phyloP scores from a whole-genome alignment of 1,140 invertebrate species.

The Apis florea region DNA sequence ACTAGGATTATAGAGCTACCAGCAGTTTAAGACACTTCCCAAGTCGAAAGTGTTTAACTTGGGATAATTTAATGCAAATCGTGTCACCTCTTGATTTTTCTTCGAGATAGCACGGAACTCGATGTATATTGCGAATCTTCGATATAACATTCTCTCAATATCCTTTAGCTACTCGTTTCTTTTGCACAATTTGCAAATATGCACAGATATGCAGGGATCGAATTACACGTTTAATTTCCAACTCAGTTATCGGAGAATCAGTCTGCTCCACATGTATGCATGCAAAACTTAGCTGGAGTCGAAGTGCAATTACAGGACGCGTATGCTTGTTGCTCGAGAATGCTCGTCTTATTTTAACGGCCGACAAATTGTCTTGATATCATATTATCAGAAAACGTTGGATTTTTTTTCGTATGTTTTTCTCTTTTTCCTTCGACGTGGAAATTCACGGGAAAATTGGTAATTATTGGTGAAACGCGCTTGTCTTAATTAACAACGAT shows the following conservation, averaged over 20 bases:
- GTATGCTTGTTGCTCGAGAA: too few relatives aligned
- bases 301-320: neutral
- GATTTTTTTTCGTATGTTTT: neutral
- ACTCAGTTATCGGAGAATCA: neutral
- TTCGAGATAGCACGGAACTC: too few relatives aligned
- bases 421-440: neutral
- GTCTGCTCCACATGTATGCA: neutral
- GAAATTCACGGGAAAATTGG: neutral
- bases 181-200: neutral
- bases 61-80: too few relatives aligned
- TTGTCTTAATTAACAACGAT: neutral
- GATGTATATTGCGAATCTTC: too few relatives aligned
- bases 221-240: conserved; percentile 37
- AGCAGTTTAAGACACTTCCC: too few relatives aligned
- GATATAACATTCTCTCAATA: too few relatives aligned
- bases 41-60: too few relatives aligned
- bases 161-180: too few relatives aligned
- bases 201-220: conserved; percentile 15
- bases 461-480: conserved; percentile 14
- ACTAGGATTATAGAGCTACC: too few relatives aligned
- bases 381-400: conserved; percentile 20
- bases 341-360: neutral
- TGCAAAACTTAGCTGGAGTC: conserved; percentile 6
- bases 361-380: neutral
- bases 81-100: too few relatives aligned